Evolutionary conservation across 2,888 invertebrate species (phyloP).

Genomic region (Drosophila neotestacea): DNA sequence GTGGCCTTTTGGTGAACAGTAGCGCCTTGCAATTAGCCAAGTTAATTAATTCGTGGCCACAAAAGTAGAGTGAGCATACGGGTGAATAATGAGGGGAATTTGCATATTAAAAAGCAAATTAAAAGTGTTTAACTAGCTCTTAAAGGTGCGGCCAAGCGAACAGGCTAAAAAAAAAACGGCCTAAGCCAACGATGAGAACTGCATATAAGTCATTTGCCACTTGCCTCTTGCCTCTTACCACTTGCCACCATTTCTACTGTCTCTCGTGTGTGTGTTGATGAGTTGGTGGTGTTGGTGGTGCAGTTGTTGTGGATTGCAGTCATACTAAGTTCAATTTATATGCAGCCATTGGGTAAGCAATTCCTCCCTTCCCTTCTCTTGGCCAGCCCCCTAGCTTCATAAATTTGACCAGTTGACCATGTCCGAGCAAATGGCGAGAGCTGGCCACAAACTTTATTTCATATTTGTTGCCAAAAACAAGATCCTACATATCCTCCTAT

Average conservation of each 20-base stretch:
- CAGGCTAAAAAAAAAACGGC: conserved; percentile 7
- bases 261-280: conserved; percentile 16
- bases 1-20: conserved; percentile 57
- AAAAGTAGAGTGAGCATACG: conserved; percentile 32
- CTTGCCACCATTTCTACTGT: background rate
- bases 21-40: conserved; percentile 71
- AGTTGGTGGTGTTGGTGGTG: background rate
- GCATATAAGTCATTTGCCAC: conserved; percentile 18
- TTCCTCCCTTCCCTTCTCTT: background rate
- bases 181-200: conserved; percentile 28
- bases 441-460: conserved; percentile 64
- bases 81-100: conserved; percentile 71
- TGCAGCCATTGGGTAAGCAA: conserved; percentile 56
- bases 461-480: conserved; percentile 69
- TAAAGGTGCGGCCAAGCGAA: conserved; percentile 41
- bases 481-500: conserved; percentile 20
- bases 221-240: background rate
- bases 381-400: conserved; percentile 32
- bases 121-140: conserved; percentile 57
- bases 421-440: conserved; percentile 57
- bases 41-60: conserved; percentile 66
- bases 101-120: conserved; percentile 72
- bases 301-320: conserved; percentile 38
- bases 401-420: conserved; percentile 57
- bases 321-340: conserved; percentile 60